Percentiles rank a stretch among this genome's conserved stretches.
phyloP scores from a whole-genome alignment of 2,113 vertebrate genomes.

The Rhea americana region DNA sequence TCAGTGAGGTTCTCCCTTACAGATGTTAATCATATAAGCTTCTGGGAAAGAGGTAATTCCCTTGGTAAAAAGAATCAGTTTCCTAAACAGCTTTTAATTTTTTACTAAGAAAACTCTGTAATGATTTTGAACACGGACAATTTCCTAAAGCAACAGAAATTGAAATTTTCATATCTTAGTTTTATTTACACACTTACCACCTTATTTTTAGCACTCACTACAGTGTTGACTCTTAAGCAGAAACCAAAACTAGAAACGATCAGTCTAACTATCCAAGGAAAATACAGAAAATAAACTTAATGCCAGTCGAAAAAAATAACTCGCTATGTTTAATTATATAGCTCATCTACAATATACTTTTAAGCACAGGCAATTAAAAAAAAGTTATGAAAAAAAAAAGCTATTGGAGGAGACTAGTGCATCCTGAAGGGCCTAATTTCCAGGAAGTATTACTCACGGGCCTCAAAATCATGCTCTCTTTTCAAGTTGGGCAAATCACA shows the following conservation, averaged over 20 bases:
- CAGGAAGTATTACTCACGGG: background rate
- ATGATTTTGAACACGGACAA: background rate
- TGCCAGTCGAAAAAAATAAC: rapidly evolving
- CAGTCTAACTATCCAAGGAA: rapidly evolving
- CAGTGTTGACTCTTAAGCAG: background rate
- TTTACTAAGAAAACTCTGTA: background rate
- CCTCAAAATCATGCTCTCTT: background rate
- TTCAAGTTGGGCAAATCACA: background rate
- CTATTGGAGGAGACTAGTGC: background rate
- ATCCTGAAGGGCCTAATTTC: background rate
- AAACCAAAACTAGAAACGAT: background rate
- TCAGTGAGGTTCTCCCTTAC: background rate
- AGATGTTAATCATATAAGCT: background rate
- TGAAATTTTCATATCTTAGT: background rate
- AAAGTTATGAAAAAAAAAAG: background rate
- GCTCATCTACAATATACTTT: background rate
- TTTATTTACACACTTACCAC: background rate
- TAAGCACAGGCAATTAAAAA: background rate
- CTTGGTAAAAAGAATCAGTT: background rate
- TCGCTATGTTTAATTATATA: background rate
- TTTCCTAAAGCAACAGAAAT: background rate
- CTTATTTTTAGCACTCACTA: background rate
- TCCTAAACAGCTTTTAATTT: background rate
- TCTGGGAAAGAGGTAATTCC: background rate
- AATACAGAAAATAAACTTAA: background rate